Conservation (phyloP, 2,888 invertebrate genomes). For the Arrhopalites spinosus region DNA sequence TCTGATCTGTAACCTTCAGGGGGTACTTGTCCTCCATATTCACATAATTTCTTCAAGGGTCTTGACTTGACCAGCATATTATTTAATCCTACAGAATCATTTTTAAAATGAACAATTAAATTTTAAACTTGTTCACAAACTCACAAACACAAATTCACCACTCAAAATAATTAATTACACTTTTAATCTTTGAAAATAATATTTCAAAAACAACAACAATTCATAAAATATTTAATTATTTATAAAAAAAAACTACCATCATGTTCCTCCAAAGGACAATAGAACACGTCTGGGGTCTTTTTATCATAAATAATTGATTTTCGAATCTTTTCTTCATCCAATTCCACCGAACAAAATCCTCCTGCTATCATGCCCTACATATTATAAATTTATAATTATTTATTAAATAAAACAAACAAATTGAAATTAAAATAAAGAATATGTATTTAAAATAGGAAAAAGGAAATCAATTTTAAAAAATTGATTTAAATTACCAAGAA, state of each 20-base stretch:
- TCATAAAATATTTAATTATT: background rate
- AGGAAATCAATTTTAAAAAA: background rate
- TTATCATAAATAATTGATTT: slow-evolving; percentile 80
- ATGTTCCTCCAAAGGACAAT: slow-evolving; percentile 78
- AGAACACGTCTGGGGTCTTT: slow-evolving; percentile 75
- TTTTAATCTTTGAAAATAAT: too few species aligned
- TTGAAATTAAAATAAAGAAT: background rate
- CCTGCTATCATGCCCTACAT: slow-evolving; percentile 18
- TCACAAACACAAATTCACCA: background rate
- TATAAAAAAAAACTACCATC: slow-evolving; percentile 64
- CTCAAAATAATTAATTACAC: background rate
- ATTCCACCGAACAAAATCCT: slow-evolving; percentile 26
- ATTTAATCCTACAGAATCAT: slow-evolving; percentile 49
- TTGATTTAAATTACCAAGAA: slow-evolving; percentile 13
- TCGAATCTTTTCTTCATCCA: slow-evolving; percentile 68
- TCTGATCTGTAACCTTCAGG: slow-evolving; percentile 77
- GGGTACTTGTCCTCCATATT: slow-evolving; percentile 69
- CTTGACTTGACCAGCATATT: slow-evolving; percentile 61
- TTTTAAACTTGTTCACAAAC: too few species aligned
- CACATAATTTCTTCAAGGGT: slow-evolving; percentile 73
- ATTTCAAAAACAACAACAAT: too few species aligned
- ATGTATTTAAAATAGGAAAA: background rate
- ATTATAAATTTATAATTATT: background rate
- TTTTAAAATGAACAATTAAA: too few species aligned
- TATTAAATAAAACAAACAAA: background rate